These are phyloP conservation scores for Lithobates sylvaticus DNA, from an alignment of 2,797 vertebrate genomes.

Conservation along the genomic window DNA sequence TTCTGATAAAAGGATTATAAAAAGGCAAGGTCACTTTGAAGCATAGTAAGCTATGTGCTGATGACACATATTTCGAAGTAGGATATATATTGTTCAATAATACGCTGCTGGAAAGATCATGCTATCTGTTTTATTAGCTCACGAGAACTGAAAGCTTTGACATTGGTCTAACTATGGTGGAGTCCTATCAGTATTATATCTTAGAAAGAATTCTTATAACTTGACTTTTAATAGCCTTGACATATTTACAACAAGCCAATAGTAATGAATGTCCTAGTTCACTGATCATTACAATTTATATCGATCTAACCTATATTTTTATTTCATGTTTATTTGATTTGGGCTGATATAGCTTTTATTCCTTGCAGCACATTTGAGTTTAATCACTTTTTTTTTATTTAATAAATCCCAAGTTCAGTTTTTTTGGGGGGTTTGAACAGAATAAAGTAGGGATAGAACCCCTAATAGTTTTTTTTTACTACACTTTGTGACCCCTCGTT, in stretches of 20 bases:
- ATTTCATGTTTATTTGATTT: constrained; percentile 18
- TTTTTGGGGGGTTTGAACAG: too few species aligned
- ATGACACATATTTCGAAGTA: constrained; percentile 60
- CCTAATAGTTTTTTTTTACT: too few species aligned
- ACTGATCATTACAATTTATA: constrained; percentile 32
- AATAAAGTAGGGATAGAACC: too few species aligned
- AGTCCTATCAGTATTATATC: constrained; percentile 45
- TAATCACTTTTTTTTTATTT: too few species aligned
- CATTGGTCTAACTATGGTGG: constrained; percentile 57
- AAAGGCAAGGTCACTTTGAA: constrained; percentile 62
- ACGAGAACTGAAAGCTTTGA: constrained; percentile 57
- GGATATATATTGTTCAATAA: constrained; percentile 63
- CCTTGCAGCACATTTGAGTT: too few species aligned
- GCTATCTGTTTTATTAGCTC: constrained; percentile 60
- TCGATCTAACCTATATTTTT: constrained; percentile 25
- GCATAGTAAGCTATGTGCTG: constrained; percentile 58
- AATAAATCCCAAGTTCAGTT: too few species aligned
- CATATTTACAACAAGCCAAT: constrained; percentile 28
- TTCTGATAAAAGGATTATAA: constrained; percentile 63
- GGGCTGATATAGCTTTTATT: neutral
- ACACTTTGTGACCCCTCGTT: too few species aligned
- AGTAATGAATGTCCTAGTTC: constrained; percentile 47
- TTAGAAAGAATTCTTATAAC: constrained; percentile 21
- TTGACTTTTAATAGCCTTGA: constrained; percentile 42
- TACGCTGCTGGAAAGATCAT: constrained; percentile 57